phyloP scores from a whole-genome alignment of 1,140 invertebrate species.

The Diprion similis region DNA sequence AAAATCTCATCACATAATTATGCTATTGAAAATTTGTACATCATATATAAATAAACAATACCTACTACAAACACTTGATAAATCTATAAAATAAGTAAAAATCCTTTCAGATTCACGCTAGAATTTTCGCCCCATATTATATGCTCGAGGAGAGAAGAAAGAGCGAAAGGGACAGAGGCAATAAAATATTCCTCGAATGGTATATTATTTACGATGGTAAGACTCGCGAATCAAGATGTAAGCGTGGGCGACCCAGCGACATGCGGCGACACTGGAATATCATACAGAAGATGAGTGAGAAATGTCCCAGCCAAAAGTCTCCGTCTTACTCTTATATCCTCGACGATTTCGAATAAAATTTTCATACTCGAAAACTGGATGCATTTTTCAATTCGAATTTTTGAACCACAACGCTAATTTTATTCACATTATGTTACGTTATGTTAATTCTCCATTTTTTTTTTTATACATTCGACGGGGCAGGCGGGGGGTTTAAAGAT shows the following conservation, averaged over 20 bases:
- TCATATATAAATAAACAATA: no score
- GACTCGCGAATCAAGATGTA: conserved; percentile 48
- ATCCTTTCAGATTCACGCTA: background rate
- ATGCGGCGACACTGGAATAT: conserved; percentile 22
- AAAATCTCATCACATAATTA: no score
- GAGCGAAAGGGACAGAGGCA: background rate
- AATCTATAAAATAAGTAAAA: no score
- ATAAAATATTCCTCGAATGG: conserved; percentile 36
- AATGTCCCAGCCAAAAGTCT: conserved; percentile 30
- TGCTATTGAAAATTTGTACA: no score
- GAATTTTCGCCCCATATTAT: conserved; percentile 37
- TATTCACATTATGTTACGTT: no score
- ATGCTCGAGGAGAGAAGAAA: conserved; percentile 34
- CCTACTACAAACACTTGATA: no score
- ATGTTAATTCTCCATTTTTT: no score
- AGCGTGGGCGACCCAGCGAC: conserved; percentile 38
- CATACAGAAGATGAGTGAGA: conserved; percentile 30
- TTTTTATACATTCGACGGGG: no score
- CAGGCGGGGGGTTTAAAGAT: background rate
- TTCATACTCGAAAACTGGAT: background rate
- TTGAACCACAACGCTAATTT: no score
- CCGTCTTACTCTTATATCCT: background rate
- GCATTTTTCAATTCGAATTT: no score
- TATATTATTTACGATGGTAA: conserved; percentile 47
- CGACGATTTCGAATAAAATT: background rate